Evolutionary conservation across 2,113 vertebrate species (phyloP).

Genomic region (Pipra filicauda): DNA sequence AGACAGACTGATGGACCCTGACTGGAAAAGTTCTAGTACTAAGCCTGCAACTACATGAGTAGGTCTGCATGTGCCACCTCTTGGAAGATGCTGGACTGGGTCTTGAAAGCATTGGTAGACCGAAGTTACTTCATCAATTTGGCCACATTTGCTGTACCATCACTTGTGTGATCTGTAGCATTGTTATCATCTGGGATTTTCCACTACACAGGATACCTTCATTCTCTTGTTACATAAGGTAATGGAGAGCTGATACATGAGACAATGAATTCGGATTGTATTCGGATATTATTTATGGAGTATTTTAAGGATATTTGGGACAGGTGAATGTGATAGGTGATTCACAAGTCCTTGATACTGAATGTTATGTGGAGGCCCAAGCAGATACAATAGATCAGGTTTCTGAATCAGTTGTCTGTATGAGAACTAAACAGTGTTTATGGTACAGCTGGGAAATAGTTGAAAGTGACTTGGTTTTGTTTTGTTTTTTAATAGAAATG

Average conservation of each 20-base stretch:
- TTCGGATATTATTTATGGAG: background rate
- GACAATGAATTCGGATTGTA: background rate
- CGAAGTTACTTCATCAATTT: background rate
- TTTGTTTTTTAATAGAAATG: background rate
- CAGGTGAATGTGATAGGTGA: background rate
- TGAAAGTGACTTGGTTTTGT: background rate
- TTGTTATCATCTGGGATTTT: background rate
- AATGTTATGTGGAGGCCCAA: background rate
- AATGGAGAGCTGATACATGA: background rate
- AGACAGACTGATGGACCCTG: accelerated
- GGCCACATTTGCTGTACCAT: background rate
- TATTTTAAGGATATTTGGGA: background rate
- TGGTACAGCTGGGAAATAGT: background rate
- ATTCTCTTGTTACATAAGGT: background rate
- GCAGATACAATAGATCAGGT: background rate
- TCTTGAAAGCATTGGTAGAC: background rate
- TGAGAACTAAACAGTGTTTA: background rate
- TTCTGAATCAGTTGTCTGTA: background rate
- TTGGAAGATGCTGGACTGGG: background rate
- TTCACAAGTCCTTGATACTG: background rate
- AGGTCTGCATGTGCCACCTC: background rate
- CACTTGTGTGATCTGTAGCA: accelerated
- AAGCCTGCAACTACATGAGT: background rate
- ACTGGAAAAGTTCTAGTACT: background rate
- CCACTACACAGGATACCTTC: background rate